Evolutionary conservation across 1,140 invertebrate genomes (phyloP), one percentile per base, ranked within the genome.

Genomic region (Bombus fervidus): DNA sequence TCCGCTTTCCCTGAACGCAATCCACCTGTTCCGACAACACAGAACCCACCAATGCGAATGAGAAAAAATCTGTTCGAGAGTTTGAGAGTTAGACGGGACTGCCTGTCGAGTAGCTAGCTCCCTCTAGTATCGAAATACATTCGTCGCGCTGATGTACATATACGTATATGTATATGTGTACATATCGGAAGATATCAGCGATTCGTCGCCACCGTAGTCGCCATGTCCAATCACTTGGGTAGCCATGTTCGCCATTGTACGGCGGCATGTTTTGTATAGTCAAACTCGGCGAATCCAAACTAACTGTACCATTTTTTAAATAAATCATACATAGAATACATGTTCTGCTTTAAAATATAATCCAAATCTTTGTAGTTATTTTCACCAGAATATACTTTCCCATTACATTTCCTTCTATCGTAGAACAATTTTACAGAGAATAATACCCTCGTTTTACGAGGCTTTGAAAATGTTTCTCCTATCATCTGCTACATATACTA

Each of bases 21-120:
- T 90, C 88, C 91, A 92, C 92, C 90, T 88, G 86, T 85, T 89
- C 86, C 79, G 85, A 85, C 89, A 53, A 39, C 87, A 90, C 87
- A 77, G 89, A 89, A 89, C 81, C 81, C 86, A 91, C 87, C 82
- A 69, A 76, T 86, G 90, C 86, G 90, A 92, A 87, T 83, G 87
- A 74, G 86, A 80, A 89, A 91, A 85, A 86, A 59, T 88, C 62
- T 68, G 79, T 85, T 91, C 66, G 53, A 87, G 85, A 88, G 81
- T 85, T 91, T 81, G 53, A 87, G 86, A 88, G 72, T 86, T 73
- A 83, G 72, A 82, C 81, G 85, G 79, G 76, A 71, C 41, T 59
- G 74, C 22, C 41, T 59, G 74, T 12, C 81, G 69, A 57, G 74
- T 39, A 66, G 22, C 28, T 53, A 34, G 47, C 68, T 66, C 79